Base-by-base conservation (phyloP, 2,797 vertebrate genomes). In the Micropoecilia bifurca region DNA sequence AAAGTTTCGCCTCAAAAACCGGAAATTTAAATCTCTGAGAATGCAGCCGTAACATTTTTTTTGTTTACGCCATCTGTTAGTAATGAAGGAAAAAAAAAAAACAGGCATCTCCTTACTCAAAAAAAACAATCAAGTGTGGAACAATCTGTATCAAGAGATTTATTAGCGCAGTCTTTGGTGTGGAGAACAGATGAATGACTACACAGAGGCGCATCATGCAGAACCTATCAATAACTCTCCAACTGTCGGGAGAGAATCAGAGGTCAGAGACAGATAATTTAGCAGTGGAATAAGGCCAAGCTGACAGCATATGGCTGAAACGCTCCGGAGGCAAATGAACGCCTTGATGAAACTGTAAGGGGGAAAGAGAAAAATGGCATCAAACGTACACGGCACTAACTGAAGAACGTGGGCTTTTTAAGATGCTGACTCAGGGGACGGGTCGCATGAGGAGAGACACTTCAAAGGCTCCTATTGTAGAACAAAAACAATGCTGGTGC, bases 391-490 rank as follows among this genome's bases (percentile, higher is more conserved):
- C 63, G 74, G 79, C 87, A 80, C 55, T 55, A 73, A 80, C 72
- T 68, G 74, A 91, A 87, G 71, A 82, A 76, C 75, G 50, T 82
- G 53, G 77, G 84, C 48, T 80, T 88, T 87, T 84, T 75, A 80
- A 80, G 81, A 86, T 68, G 88, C 91, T 53, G 59, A 84, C 85
- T 84, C 77, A 80, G 80, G 48, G 66, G 78, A 83, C 53, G 41
- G 78, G 84, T 87, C 13, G 48, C 81, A 78, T 61, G 59, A 59
- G 81, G 82, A 77, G 80, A 25, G 90, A 68, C 83, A 69, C 87
- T 93, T 93, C 89, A 94, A 94, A 95, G 82, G 85, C 69, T 77
- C 61, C 84, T 86, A 89, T 92, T 95, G 93, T 93, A 30, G 25
- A 74, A 53, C 22, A 90, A 95, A 91, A 94, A 92, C 80, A 79